Evolutionary conservation across 2,797 vertebrate species (phyloP).

Genomic region (Poeciliopsis gracilis): DNA sequence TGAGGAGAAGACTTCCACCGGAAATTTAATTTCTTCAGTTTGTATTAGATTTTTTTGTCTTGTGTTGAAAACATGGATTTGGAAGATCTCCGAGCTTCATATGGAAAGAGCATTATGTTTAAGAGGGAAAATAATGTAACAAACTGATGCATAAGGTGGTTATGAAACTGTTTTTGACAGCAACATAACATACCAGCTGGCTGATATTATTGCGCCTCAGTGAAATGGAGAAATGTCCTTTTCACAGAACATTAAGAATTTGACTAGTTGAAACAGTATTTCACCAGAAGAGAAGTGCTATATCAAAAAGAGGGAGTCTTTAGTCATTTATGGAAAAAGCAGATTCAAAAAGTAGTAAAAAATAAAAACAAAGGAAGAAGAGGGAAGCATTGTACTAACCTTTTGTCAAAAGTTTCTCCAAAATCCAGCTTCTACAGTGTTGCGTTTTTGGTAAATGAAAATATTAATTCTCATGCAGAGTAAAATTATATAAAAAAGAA

Average conservation of each 20-base stretch:
- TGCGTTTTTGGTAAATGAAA: not conserved
- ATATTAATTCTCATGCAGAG: too few species aligned
- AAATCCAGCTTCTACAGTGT: not conserved
- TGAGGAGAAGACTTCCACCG: not conserved
- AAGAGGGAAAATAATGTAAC: slow-evolving; percentile 6
- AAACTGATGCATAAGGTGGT: slow-evolving; percentile 1
- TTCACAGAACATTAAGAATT: slow-evolving; percentile 29
- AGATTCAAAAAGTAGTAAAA: not conserved
- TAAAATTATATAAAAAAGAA: not conserved
- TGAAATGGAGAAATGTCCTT: slow-evolving; percentile 47
- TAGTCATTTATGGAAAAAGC: not conserved
- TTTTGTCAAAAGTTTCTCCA: not conserved
- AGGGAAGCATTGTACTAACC: not conserved
- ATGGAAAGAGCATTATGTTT: slow-evolving; percentile 4
- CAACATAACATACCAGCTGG: slow-evolving; percentile 35
- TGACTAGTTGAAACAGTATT: slow-evolving; percentile 29
- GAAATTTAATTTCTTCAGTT: not conserved
- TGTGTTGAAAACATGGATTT: not conserved
- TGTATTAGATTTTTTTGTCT: not conserved
- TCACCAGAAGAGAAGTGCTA: slow-evolving; percentile 26
- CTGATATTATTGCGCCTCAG: slow-evolving; percentile 29
- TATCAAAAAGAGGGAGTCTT: slow-evolving; percentile 1
- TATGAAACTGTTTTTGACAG: slow-evolving; percentile 52
- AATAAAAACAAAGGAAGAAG: not conserved
- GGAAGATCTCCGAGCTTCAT: slow-evolving; percentile 8